Conservation (phyloP, 2,888 invertebrate species). For the Unio delphinus region DNA sequence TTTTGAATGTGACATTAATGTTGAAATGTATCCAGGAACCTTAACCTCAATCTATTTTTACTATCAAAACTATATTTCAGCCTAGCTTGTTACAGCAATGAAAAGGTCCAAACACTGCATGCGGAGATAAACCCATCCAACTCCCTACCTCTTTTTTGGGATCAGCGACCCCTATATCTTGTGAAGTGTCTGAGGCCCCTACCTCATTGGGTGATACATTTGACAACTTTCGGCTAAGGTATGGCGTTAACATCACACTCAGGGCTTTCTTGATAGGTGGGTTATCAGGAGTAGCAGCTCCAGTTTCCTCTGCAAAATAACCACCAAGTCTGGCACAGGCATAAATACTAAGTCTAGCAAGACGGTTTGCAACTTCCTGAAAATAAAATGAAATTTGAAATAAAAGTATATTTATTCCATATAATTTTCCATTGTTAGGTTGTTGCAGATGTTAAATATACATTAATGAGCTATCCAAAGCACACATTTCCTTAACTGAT, state of each 20-base stretch:
- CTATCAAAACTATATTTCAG: neutral
- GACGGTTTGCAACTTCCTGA: slow-evolving; percentile 90
- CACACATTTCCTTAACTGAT: too few species aligned
- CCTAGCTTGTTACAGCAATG: neutral
- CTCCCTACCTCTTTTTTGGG: too few species aligned
- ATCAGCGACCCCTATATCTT: neutral
- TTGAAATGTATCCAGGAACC: neutral
- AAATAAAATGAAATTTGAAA: neutral
- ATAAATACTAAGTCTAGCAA: slow-evolving; percentile 88
- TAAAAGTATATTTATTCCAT: neutral
- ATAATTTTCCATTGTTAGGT: neutral
- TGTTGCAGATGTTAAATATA: too few species aligned
- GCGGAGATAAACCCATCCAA: too few species aligned
- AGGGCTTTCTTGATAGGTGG: slow-evolving; percentile 78
- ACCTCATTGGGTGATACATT: slow-evolving; percentile 85
- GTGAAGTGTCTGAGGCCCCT: slow-evolving; percentile 16
- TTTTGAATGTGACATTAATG: too few species aligned
- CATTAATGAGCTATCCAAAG: too few species aligned
- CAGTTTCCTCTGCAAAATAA: slow-evolving; percentile 65
- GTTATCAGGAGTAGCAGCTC: slow-evolving; percentile 77
- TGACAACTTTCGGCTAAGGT: slow-evolving; percentile 84
- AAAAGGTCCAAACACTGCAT: too few species aligned
- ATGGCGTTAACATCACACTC: slow-evolving; percentile 85
- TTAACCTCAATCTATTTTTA: neutral
- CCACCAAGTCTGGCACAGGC: slow-evolving; percentile 88